Evolutionary conservation across 2,797 vertebrate species (phyloP), one percentile per base, ranked within the genome.

Genomic region (Malurus leucopterus): DNA sequence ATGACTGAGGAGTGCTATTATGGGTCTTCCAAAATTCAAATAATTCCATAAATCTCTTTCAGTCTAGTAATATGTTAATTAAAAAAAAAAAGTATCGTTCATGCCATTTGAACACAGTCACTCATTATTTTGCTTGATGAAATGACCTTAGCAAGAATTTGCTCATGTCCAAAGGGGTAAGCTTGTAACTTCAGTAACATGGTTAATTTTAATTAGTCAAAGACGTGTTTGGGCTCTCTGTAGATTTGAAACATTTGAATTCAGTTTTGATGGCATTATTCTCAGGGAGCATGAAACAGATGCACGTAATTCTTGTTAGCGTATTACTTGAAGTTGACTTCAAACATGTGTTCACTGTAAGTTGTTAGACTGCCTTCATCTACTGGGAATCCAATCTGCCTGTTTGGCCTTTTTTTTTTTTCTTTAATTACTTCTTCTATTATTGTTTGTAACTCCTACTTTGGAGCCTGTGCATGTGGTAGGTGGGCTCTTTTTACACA

Each of bases 171-270:
- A 83, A 89, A 64, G 84, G 74, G 54, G 23, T 76, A 51, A 58
- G 67, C 51, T 77, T 85, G 43, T 88, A 84, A 92, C 68, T 86
- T 82, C 78, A 49, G 50, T 67, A 80, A 74, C 5, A 4, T 59
- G 86, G 69, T 79, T 92, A 62, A 80, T 86, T 92, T 80, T 94
- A 93, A 93, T 92, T 92, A 94, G 89, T 76, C 59, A 84, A 68
- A 93, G 58, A 36, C 78, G 62, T 0, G 23, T 59, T 85, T 29
- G 38, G 84, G 9, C 78, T 89, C 89, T 95, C 86, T 92, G 51
- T 88, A 65, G 75, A 67, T 91, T 86, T 86, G 75, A 69, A 85
- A 69, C 59, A 75, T 65, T 88, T 83, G 65, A 92, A 87, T 95
- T 91, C 58, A 34, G 69, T 91, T 92, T 92, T 85, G 90, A 95